These are phyloP conservation scores for Chloropsis hardwickii DNA, from an alignment of 2,113 vertebrate species.

Conservation along the genomic window DNA sequence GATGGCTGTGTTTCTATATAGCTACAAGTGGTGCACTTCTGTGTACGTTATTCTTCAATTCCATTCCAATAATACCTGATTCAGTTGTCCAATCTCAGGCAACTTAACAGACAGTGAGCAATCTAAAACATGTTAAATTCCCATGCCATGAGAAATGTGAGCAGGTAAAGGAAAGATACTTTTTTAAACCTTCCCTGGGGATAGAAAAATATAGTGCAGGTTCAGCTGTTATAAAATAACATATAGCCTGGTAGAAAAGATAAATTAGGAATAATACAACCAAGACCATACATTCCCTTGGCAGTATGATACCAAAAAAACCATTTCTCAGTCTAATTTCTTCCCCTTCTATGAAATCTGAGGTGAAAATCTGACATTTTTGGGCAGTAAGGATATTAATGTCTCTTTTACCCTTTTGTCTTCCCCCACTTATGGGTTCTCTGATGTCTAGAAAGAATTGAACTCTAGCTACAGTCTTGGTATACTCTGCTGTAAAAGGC, in stretches of 20 bases:
- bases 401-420: background rate
- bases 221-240: background rate
- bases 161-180: background rate
- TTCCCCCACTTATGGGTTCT: background rate
- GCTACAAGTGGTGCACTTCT: background rate
- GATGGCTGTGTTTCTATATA: background rate
- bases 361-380: background rate
- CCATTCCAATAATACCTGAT: background rate
- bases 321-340: background rate
- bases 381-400: background rate
- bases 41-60: background rate
- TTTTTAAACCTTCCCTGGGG: background rate
- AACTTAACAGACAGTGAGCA: background rate
- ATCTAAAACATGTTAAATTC: background rate
- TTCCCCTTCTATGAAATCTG: background rate
- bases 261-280: background rate
- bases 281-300: background rate
- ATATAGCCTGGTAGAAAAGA: background rate
- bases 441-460: background rate
- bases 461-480: background rate
- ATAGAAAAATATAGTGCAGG: background rate
- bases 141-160: background rate
- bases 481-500: background rate
- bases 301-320: background rate
- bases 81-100: background rate